These are phyloP conservation scores for Microcebus griseorufus DNA, from an alignment of 2,113 vertebrate genomes.

Conservation along the genomic window DNA sequence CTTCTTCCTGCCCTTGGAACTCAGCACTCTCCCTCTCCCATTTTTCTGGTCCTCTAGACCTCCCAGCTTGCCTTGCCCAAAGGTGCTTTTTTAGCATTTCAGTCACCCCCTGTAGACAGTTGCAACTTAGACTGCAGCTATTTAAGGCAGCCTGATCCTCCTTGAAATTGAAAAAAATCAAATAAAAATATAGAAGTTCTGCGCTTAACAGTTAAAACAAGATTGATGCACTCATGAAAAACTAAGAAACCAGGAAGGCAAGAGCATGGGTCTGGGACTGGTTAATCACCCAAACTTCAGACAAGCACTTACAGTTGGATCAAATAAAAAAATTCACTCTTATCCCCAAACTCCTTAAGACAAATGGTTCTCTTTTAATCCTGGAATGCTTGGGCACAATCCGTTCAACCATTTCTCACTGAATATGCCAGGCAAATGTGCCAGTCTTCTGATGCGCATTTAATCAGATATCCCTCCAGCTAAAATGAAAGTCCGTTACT, in stretches of 20 bases:
- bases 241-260: background rate
- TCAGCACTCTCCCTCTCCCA: background rate
- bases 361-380: constrained; percentile 23
- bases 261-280: background rate
- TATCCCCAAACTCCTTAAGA: constrained; percentile 1
- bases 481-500: constrained; percentile 31
- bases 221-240: background rate
- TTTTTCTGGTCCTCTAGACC: background rate
- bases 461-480: constrained; percentile 7
- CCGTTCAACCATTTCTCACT: background rate
- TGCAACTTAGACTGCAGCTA: background rate
- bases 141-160: constrained; percentile 11
- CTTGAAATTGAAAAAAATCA: constrained; percentile 34
- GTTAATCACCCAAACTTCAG: background rate
- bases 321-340: constrained; percentile 27
- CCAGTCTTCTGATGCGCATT: background rate
- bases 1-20: background rate
- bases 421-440: background rate
- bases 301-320: background rate
- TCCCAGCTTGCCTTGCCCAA: background rate
- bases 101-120: background rate
- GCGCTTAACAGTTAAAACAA: constrained; percentile 17
- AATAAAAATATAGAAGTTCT: background rate
- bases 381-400: background rate
- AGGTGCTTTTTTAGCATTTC: background rate